Evolutionary conservation across 2,888 invertebrate genomes (phyloP).

Genomic region (Cantharis rustica): DNA sequence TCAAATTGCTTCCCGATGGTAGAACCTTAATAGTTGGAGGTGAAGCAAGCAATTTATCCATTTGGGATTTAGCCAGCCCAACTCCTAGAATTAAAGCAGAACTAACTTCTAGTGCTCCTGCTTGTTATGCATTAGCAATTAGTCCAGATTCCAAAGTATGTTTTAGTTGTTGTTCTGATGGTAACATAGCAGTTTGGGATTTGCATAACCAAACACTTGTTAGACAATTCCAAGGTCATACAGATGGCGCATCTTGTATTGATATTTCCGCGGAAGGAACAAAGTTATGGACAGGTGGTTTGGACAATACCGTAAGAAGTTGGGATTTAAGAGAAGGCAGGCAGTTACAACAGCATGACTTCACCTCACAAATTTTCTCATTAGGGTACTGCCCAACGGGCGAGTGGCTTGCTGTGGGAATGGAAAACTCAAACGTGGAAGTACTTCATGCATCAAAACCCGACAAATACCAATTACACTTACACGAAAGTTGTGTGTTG

Average conservation of each 20-base stretch:
- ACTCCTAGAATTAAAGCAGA: constrained; percentile 93
- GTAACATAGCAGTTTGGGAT: constrained; percentile 97
- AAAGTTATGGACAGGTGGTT: constrained; percentile 89
- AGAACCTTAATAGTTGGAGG: constrained; percentile 95
- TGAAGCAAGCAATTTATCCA: constrained; percentile 92
- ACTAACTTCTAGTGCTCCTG: constrained; percentile 88
- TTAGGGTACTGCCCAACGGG: constrained; percentile 93
- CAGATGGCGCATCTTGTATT: constrained; percentile 97
- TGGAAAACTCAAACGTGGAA: constrained; percentile 98
- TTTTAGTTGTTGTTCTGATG: constrained; percentile 98
- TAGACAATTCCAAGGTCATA: constrained; percentile 93
- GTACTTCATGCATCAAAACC: constrained; percentile 88
- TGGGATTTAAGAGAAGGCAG: constrained; percentile 95
- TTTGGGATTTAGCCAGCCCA: constrained; percentile 93
- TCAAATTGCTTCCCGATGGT: constrained; percentile 92
- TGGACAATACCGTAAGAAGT: constrained; percentile 95
- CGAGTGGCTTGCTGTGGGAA: constrained; percentile 97
- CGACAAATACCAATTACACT: constrained; percentile 93
- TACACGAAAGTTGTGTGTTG: constrained; percentile 96
- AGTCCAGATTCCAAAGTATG: constrained; percentile 97
- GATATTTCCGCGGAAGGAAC: constrained; percentile 94
- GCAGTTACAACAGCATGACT: constrained; percentile 94
- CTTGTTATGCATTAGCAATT: constrained; percentile 97
- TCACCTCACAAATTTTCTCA: constrained; percentile 83
- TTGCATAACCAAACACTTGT: constrained; percentile 86